These are phyloP conservation scores for Hirudo medicinalis DNA, from an alignment of 1,140 invertebrate genomes.

Conservation along the genomic window DNA sequence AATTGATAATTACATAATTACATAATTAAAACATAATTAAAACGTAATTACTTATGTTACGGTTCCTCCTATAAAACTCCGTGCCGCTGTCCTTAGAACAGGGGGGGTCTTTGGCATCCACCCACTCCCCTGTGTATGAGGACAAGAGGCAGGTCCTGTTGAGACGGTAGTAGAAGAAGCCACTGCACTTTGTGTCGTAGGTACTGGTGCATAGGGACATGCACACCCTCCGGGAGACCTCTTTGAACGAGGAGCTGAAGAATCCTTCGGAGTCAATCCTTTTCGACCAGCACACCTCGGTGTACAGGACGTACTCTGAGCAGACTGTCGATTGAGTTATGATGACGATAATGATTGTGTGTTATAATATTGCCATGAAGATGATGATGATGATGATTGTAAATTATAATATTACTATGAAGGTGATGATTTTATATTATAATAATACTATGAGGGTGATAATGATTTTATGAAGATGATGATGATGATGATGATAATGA, in stretches of 20 bases:
- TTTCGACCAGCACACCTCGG: not conserved
- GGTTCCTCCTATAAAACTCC: conserved; percentile 10
- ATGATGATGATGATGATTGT: no score
- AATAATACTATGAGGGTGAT: no score
- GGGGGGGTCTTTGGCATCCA: not conserved
- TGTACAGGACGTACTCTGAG: conserved; percentile 2
- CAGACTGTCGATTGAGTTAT: not conserved
- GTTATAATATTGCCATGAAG: no score
- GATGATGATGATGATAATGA: no score
- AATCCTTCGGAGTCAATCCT: not conserved
- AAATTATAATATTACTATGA: no score
- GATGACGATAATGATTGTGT: no score
- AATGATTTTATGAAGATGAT: no score
- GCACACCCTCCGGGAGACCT: conserved; percentile 6
- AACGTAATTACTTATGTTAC: not conserved
- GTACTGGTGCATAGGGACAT: conserved; percentile 2
- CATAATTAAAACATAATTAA: no score
- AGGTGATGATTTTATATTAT: no score
- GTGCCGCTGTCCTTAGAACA: not conserved
- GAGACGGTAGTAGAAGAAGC: not conserved
- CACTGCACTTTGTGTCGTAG: conserved; percentile 12
- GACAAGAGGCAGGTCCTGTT: not conserved
- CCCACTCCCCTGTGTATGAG: conserved; percentile 13
- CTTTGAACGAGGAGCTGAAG: not conserved
- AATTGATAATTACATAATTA: no score